A percentile compares a stretch with the other conserved stretches of the same genome.
These are phyloP conservation scores for Thalassoma bifasciatum DNA, from an alignment of 2,113 vertebrate genomes.

Conservation along the genomic window DNA sequence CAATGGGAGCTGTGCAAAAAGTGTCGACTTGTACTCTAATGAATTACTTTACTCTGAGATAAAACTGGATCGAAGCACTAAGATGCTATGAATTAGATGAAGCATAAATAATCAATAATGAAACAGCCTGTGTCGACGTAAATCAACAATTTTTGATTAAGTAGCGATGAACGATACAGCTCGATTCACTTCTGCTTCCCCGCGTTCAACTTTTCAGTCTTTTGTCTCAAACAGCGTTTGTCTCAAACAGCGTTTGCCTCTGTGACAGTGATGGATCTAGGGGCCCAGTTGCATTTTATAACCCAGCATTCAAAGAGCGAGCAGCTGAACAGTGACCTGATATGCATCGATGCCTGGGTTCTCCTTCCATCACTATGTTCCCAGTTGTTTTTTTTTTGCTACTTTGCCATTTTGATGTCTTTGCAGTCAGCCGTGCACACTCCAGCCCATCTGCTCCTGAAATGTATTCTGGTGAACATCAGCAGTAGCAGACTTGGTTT, in stretches of 20 bases:
- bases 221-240: not conserved
- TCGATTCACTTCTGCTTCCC: not conserved
- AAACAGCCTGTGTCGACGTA: too few relatives aligned
- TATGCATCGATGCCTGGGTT: constrained; percentile 16
- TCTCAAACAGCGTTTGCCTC: not conserved
- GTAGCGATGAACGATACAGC: not conserved
- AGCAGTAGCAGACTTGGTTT: constrained; percentile 61
- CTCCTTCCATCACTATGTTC: constrained; percentile 15
- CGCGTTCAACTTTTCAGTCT: constrained; percentile 1
- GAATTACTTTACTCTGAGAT: not conserved
- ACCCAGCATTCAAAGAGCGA: constrained; percentile 9
- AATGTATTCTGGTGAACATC: constrained; percentile 42
- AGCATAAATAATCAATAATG: too few relatives aligned
- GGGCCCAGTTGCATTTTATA: constrained; percentile 33
- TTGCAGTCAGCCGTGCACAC: constrained; percentile 13
- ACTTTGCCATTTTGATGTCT: constrained; percentile 32
- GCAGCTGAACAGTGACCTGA: constrained; percentile 19
- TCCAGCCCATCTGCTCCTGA: not conserved
- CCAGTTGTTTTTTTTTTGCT: constrained; percentile 26
- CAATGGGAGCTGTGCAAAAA: not conserved
- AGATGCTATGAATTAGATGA: not conserved
- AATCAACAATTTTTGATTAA: not conserved
- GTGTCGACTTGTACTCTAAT: not conserved
- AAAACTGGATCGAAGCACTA: not conserved
- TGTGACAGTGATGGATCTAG: constrained; percentile 39